Evolutionary conservation across 2,113 vertebrate genomes (phyloP), one percentile per base, ranked within the genome.

Genomic region (Nycticorax nycticorax): DNA sequence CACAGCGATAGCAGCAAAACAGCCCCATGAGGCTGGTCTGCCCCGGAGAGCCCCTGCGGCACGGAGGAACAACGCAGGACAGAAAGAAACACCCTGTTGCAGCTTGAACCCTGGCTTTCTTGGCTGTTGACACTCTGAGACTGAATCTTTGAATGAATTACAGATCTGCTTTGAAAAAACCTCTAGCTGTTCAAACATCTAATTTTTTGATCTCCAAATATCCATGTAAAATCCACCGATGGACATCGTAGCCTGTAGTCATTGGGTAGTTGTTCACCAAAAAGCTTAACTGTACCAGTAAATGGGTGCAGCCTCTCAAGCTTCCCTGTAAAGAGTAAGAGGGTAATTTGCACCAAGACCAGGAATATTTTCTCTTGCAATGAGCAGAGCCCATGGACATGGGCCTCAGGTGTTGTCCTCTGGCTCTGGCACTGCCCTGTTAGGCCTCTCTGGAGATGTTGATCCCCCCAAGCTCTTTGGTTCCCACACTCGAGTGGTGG

Each of bases 361-460:
- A 11, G 47, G 64, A 83, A 8, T 48, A 19, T 64, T 77, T 91
- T 78, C 57, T 87, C 48, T 30, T 45, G 32, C 48, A 33, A 5
- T 22, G 43, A 80, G 67, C 14, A 27, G 45, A 79, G 21, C 12
- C 63, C 33, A 19, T 3, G 23, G 41, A 24, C 39, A 2, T 1
- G 2, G 28, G 17, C n/a, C 17, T 63, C 0, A 0, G 41, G 30
- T 1, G 0, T 4, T 57, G 35, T 43, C 48, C n/a, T 24, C 43
- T 64, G 63, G 43, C 53, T 56, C 76, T 63, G 37, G 27, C 50
- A 11, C 16, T 76, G 75, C 30, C 45, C 63, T 62, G 37, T 37
- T 48, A 7, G 3, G 14, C 6, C 17, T 16, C 60, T 80, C 64
- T 57, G 75, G 56, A 81, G 63, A 7, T 17, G 3, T 55, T 22